Percentiles rank a stretch among this genome's conserved stretches.
These are phyloP conservation scores for Pecten maximus DNA, from an alignment of 2,888 invertebrate species.

Conservation along the genomic window DNA sequence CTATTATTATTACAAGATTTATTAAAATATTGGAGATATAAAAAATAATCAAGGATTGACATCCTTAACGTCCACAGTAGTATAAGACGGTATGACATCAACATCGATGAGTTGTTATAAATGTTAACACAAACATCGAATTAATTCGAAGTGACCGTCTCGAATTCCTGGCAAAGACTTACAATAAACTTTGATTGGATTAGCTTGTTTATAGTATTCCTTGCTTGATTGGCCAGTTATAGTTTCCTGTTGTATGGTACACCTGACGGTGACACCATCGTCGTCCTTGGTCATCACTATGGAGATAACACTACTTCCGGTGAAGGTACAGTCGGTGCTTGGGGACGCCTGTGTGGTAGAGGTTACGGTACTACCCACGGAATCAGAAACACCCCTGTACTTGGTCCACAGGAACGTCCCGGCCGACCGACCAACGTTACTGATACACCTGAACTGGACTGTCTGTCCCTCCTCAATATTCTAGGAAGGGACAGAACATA, in stretches of 20 bases:
- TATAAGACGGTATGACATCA: no score
- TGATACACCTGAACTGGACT: slow-evolving; percentile 49
- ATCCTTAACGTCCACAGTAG: no score
- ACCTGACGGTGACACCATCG: slow-evolving; percentile 41
- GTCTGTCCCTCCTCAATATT: slow-evolving; percentile 46
- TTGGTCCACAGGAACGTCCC: slow-evolving; percentile 50
- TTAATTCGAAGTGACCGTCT: no score
- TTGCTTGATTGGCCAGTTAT: background rate
- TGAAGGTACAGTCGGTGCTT: slow-evolving; percentile 41
- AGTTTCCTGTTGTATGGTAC: slow-evolving; percentile 43
- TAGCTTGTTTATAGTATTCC: slow-evolving; percentile 31
- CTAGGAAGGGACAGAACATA: background rate
- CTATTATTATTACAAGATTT: no score
- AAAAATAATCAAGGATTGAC: no score
- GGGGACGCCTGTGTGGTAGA: background rate
- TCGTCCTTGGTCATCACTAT: slow-evolving; percentile 39
- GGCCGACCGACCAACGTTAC: slow-evolving; percentile 49
- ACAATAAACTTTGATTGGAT: slow-evolving; percentile 45
- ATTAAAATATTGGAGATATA: no score
- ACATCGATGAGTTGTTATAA: no score
- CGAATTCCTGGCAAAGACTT: slow-evolving; percentile 45
- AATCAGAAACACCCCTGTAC: slow-evolving; percentile 10
- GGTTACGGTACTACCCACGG: background rate
- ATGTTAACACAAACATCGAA: no score
- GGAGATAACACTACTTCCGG: slow-evolving; percentile 43